These are phyloP conservation scores for Clostera curtula DNA, from an alignment of 2,888 invertebrate species.

Conservation along the genomic window DNA sequence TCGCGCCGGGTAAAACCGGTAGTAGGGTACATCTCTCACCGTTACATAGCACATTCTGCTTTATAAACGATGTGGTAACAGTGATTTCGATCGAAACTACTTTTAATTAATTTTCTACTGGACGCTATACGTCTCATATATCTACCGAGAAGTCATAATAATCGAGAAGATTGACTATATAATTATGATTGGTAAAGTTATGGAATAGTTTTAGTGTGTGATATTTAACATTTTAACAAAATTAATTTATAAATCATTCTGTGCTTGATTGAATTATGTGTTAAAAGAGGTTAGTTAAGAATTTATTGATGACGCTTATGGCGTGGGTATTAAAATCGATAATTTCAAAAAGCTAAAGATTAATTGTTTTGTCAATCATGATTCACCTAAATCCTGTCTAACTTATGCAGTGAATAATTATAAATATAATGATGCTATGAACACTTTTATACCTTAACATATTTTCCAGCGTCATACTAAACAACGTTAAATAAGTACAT, in stretches of 20 bases:
- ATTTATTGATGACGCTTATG: conserved; percentile 10
- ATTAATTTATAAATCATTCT: conserved; percentile 28
- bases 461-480: too few relatives aligned
- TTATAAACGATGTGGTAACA: conserved; percentile 55
- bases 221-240: conserved; percentile 24
- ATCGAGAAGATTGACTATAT: conserved; percentile 28
- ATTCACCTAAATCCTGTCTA: too few relatives aligned
- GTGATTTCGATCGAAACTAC: conserved; percentile 57
- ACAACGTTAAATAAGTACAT: too few relatives aligned
- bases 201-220: conserved; percentile 26
- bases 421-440: too few relatives aligned
- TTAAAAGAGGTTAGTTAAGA: conserved; percentile 21
- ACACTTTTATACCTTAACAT: too few relatives aligned
- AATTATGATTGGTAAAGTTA: conserved; percentile 36
- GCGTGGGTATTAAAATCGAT: conserved; percentile 14
- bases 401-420: too few relatives aligned
- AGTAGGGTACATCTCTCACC: conserved; percentile 59
- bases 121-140: conserved; percentile 40
- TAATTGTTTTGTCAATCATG: too few relatives aligned
- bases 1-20: conserved; percentile 65
- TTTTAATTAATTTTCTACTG: conserved; percentile 67
- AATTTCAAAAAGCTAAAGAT: too few relatives aligned
- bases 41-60: conserved; percentile 63
- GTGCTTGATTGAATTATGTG: conserved; percentile 28
- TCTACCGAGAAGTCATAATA: conserved; percentile 29